These are phyloP conservation scores for Melanophora roralis DNA, from an alignment of 2,888 invertebrate species.

Conservation along the genomic window DNA sequence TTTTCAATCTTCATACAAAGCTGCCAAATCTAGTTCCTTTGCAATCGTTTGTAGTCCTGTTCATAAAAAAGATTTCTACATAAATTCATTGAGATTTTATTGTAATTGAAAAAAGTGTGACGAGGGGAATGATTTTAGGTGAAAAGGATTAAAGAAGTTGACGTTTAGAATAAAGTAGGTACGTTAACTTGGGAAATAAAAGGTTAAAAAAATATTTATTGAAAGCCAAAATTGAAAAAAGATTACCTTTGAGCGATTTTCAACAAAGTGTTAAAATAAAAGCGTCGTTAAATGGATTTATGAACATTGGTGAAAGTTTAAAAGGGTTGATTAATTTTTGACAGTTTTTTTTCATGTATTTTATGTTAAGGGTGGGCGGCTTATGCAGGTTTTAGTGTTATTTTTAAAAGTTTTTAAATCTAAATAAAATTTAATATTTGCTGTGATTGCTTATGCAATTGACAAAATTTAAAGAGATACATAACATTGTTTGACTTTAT, in stretches of 20 bases:
- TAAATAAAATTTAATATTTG: no score
- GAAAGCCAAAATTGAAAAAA: background rate
- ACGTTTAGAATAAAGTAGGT: background rate
- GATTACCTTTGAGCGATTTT: background rate
- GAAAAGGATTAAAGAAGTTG: background rate
- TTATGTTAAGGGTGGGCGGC: no score
- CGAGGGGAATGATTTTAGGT: background rate
- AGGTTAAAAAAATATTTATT: conserved; percentile 6
- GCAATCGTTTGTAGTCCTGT: background rate
- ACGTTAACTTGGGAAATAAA: conserved; percentile 5
- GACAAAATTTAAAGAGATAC: no score
- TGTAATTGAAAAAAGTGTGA: conserved; percentile 8
- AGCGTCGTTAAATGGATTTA: background rate
- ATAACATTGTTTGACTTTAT: no score
- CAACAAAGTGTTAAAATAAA: background rate
- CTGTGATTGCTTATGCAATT: no score
- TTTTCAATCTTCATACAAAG: background rate
- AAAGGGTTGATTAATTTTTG: no score
- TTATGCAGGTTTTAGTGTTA: no score
- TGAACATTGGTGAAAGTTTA: no score
- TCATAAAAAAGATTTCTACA: conserved; percentile 10
- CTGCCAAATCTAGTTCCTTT: conserved; percentile 32
- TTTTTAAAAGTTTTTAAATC: no score
- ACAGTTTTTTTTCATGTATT: no score
- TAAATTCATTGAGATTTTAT: conserved; percentile 26